Base-by-base conservation (phyloP, 2,113 vertebrate species). In the Anarrhichthys ocellatus region DNA sequence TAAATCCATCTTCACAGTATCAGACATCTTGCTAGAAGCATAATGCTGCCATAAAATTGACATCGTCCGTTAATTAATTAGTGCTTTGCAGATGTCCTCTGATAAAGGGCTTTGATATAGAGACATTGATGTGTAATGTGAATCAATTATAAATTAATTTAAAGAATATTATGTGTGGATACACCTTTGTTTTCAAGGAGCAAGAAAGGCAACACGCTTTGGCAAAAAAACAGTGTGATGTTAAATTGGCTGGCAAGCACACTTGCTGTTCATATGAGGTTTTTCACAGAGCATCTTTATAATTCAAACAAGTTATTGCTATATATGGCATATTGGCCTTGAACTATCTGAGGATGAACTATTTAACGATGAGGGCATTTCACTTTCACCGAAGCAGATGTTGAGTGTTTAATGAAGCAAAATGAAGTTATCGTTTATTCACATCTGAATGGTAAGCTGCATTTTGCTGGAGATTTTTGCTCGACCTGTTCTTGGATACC, bases 381-480 rank as follows among this genome's bases (percentile, higher is more conserved):
- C 29, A 20, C 13, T 54, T 52, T 44, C 34, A 34, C 59, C 11
- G 50, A 66, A 27, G 64, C 36, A 46, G 75, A 27, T 46, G 72
- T 52, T 62, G 13, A 63, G 9, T 27, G 20, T 76, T 70, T 27
- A 82, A 65, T 82, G 29, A 77, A 48, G 66, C 73, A 76, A 68
- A 29, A 29, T 61, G 5, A 58, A 73, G 27, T 40, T 27, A 22
- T 32, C 3, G 9, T 44, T 66, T 64, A 64, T 38, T 54, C 9
- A 42, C 6, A 67, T 44, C 14, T 36, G 14, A 58, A 36, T 52
- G 3, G 32, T 62, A 13, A 29, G 17, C 10, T 42, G 34, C 36
- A 27, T 48, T 64, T 40, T 36, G 11, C 15, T 38, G 18, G 44
- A 42, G 32, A 46, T 42, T 34, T 32, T 8, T 14, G 34, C 20